These are phyloP conservation scores for Neodiprion virginianus DNA, from an alignment of 1,140 invertebrate species.

Conservation along the genomic window DNA sequence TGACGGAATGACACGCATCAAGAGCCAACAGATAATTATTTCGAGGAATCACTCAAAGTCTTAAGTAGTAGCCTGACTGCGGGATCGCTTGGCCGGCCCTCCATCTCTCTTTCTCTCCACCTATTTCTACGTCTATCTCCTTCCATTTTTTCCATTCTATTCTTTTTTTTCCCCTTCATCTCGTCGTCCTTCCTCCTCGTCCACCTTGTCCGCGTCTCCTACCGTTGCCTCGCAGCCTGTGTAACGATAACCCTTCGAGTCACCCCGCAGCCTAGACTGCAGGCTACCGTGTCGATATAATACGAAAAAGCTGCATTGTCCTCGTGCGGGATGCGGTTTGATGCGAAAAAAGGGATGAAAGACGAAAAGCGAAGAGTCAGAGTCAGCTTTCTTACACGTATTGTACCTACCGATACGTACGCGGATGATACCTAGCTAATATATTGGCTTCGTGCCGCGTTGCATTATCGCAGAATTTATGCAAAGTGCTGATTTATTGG, in stretches of 20 bases:
- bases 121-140: conserved; percentile 34
- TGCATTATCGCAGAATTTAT: conserved; percentile 1
- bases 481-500: conserved; percentile 7
- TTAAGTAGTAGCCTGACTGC: conserved; percentile 4
- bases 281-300: neutral
- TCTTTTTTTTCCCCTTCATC: conserved; percentile 15
- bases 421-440: neutral
- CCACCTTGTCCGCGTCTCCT: neutral
- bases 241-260: no score
- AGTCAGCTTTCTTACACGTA: no score
- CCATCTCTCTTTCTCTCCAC: neutral
- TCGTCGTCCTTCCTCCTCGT: neutral
- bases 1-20: conserved; percentile 33
- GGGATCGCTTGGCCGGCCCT: conserved; percentile 16
- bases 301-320: no score
- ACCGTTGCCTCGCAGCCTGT: neutral
- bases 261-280: no score
- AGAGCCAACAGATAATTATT: conserved; percentile 37
- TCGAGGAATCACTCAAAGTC: conserved; percentile 31
- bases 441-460: conserved; percentile 4
- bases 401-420: no score
- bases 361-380: no score
- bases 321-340: no score
- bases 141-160: neutral
- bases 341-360: no score